Evolutionary conservation across 2,888 invertebrate genomes (phyloP), one percentile per base, ranked within the genome.

Genomic region (Archips crataeganus): DNA sequence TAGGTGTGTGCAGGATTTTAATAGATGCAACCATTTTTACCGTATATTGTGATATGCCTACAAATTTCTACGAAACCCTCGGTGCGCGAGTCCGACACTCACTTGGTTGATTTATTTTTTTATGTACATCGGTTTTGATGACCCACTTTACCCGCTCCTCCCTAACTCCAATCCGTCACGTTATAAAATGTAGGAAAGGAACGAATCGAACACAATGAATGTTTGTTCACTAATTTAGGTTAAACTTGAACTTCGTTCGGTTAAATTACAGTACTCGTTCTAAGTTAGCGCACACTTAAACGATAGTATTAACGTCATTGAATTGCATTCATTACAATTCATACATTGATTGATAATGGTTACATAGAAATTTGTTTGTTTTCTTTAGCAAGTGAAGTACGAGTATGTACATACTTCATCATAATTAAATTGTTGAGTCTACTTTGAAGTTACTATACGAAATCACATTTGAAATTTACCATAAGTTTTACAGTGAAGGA

Each of bases 161-260:
- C 70, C 60, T 64, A 42, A 60, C n/a, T 45, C 51, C 60, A 74
- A 70, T 74, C 74, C 74, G 70, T 71, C 72, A 68, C 72, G 69
- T 72, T 68, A 68, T 76, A 65, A 76, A 71, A 71, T 36, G 68
- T 59, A 59, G 66, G 68, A 69, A 74, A 71, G 77, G 77, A 80
- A 79, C 77, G 78, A 79, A 80, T 79, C 71, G 67, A 66, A 77
- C 73, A 80, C 79, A 77, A 77, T 69, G 77, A 75, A 76, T 80
- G 79, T 80, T 79, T 81, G 81, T 79, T 79, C 75, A 78, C 77
- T 77, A 79, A 82, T 81, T 80, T 78, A 78, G 83, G 82, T 82
- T 82, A 81, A 79, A 81, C 79, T 80, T 79, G 80, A 78, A 75
- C 77, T 79, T 72, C 62, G 70, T 62, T 39, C 51, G 13, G 36